phyloP scores from a whole-genome alignment of 2,113 vertebrate species.

The Natator depressus region DNA sequence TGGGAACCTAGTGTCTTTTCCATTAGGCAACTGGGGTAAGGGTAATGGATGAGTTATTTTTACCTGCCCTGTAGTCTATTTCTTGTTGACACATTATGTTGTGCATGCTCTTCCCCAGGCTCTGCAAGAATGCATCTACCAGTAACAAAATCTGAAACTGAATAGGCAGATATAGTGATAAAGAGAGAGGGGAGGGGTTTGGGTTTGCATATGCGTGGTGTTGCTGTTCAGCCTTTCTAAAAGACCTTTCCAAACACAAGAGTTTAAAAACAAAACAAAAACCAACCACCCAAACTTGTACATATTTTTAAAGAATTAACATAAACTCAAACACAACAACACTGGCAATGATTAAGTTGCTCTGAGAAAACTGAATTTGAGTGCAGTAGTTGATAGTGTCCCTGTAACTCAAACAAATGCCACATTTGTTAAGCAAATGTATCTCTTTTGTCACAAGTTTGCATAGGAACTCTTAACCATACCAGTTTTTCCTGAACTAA shows the following conservation, averaged over 20 bases:
- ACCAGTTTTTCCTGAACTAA: slow-evolving; percentile 1
- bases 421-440: neutral
- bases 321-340: neutral
- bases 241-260: neutral
- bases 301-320: neutral
- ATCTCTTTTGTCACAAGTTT: neutral
- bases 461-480: neutral
- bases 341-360: neutral
- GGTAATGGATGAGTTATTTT: slow-evolving; percentile 4
- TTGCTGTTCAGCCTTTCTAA: neutral
- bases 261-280: neutral
- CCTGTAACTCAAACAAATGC: slow-evolving; percentile 3
- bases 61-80: neutral
- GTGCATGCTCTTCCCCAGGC: neutral
- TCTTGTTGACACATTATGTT: neutral
- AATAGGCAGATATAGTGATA: neutral
- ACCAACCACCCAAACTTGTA: neutral
- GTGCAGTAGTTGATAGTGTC: neutral
- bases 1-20: slow-evolving; percentile 8
- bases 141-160: neutral
- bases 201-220: neutral
- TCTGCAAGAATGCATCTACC: neutral
- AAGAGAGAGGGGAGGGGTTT: accelerated
- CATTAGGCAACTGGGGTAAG: accelerated
- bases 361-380: neutral